Evolutionary conservation across 2,113 vertebrate species (phyloP), one percentile per base, ranked within the genome.

Genomic region (Arizona elegans): DNA sequence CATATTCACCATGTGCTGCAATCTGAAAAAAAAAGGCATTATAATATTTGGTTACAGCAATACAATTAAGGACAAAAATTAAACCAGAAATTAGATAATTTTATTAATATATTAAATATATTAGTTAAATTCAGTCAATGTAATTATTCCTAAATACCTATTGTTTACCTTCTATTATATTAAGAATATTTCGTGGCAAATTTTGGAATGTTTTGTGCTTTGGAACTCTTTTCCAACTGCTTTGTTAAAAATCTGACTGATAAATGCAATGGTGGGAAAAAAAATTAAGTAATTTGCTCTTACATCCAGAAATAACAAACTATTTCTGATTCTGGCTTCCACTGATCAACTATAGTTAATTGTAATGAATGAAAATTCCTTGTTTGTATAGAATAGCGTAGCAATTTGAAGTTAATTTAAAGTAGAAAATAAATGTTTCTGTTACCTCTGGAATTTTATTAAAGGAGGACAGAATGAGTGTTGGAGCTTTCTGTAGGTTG

Each of bases 1-100:
- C 65, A 17, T 96, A 96, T 33, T 87, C 87, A 29, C 56, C 47
- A 54, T 38, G 13, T 65, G 9, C 12, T 59, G 54, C 89, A 24
- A 92, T 17, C 95, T 97, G 92, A 92, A 91, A 94, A 92, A 6
- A 75, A 81, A 38, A 81, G 75, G 3, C 29, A 95, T 65, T 29
- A 5, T 7, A 33, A 29, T 10, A 47, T 87, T 81, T 2, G 2
- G 15, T 19, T 38, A 43, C 19, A 81, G 33, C 33, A 81, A 43
- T 81, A 81, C 8, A 81, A 43, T 3, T 43, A 21, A 81, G 75
- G 17, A 81, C 75, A 81, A 81, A 81, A 81, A 81, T 81, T 38
- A 38, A 38, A 43, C 33, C 33, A 81, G 17, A 43, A 81, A 21
- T 81, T 38, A 81, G 70, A 38, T 81, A 38, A 33, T 38, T 8